A percentile compares a stretch with the other conserved stretches of the same genome.
Evolutionary conservation across 2,888 invertebrate species (phyloP).

Genomic region (Rambutsinella grinnellia): DNA sequence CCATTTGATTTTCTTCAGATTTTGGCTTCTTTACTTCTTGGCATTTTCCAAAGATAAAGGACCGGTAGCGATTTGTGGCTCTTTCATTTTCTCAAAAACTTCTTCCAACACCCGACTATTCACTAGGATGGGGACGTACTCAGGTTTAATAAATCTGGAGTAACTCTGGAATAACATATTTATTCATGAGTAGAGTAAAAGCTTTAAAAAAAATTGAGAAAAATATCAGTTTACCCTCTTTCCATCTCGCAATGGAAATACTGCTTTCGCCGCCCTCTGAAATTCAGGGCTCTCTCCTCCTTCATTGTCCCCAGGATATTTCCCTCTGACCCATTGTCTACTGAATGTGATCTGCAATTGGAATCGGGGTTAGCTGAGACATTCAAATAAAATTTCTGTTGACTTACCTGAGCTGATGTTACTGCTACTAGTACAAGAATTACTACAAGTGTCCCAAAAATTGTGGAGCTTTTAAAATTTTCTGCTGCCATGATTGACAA

Average conservation of each 20-base stretch:
- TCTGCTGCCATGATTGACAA: too few relatives aligned
- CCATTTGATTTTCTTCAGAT: too few relatives aligned
- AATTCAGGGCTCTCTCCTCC: conserved; percentile 52
- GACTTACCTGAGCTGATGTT: conserved; percentile 43
- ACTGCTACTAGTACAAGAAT: conserved; percentile 27
- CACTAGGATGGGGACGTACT: conserved; percentile 47
- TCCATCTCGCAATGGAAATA: conserved; percentile 25
- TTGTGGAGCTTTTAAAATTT: too few relatives aligned
- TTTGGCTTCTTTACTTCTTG: too few relatives aligned
- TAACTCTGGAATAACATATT: conserved; percentile 15
- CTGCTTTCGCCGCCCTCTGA: conserved; percentile 48
- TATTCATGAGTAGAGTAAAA: not conserved
- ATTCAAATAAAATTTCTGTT: not conserved
- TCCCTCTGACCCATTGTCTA: conserved; percentile 57
- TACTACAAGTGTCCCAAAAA: conserved; percentile 20
- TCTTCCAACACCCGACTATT: conserved; percentile 37
- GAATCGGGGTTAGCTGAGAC: not conserved
- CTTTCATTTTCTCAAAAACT: conserved; percentile 25
- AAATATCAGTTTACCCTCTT: conserved; percentile 19
- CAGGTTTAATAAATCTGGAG: conserved; percentile 25
- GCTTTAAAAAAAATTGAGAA: too few relatives aligned
- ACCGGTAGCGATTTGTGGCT: conserved; percentile 7
- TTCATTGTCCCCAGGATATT: conserved; percentile 55
- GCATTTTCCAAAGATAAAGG: conserved; percentile 21
- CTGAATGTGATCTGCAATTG: conserved; percentile 53